These are phyloP conservation scores for Pinctada fucata DNA, from an alignment of 2,888 invertebrate species.

Conservation along the genomic window DNA sequence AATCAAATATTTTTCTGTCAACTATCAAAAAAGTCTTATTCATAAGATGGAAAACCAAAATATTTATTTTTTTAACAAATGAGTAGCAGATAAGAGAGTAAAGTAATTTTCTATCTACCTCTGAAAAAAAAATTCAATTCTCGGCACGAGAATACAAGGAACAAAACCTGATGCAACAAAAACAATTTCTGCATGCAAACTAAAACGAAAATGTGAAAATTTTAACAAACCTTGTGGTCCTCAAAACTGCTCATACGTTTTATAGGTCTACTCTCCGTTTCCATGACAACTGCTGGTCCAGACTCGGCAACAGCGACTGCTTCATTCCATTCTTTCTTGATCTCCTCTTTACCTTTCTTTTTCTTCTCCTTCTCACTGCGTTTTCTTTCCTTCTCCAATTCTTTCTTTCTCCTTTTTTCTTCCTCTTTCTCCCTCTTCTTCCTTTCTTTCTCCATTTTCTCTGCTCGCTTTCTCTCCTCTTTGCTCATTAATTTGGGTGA, in stretches of 20 bases:
- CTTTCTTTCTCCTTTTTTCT: constrained; percentile 54
- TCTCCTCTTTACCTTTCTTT: constrained; percentile 35
- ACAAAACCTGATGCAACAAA: too few relatives aligned
- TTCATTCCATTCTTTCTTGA: constrained; percentile 54
- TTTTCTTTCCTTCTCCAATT: constrained; percentile 53
- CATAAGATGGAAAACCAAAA: too few relatives aligned
- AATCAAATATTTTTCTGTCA: too few relatives aligned
- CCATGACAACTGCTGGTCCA: constrained; percentile 13
- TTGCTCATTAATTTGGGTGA: constrained; percentile 38
- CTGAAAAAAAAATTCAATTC: too few relatives aligned
- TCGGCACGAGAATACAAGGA: too few relatives aligned
- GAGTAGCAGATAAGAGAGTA: too few relatives aligned
- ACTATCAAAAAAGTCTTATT: too few relatives aligned
- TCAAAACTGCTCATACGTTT: constrained; percentile 57
- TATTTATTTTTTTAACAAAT: too few relatives aligned
- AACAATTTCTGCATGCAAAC: background rate
- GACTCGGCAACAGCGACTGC: constrained; percentile 40
- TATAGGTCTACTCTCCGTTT: constrained; percentile 22
- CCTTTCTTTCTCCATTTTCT: constrained; percentile 53
- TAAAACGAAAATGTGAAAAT: constrained; percentile 20
- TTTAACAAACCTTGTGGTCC: constrained; percentile 48
- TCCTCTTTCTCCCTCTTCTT: constrained; percentile 51
- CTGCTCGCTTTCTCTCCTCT: constrained; percentile 48
- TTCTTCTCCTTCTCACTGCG: constrained; percentile 52
- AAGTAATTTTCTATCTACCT: too few relatives aligned